Base-by-base conservation (phyloP, 2,888 invertebrate genomes). In the Sphaeridia pumilis region DNA sequence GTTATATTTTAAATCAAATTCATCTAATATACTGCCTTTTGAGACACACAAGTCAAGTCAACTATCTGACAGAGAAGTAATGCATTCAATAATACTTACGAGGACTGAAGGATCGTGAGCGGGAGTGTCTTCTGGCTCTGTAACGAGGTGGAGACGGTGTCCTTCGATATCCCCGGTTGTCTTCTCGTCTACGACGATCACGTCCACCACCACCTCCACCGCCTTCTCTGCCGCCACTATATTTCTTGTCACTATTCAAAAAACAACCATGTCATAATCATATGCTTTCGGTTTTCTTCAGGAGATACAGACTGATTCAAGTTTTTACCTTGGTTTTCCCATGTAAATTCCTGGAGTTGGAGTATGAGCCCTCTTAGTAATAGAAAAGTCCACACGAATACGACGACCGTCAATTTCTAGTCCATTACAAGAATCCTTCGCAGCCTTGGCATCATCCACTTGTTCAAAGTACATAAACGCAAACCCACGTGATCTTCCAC, bases 301-400 rank as follows among this genome's bases (percentile, higher is more conserved):
- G n/a, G n/a, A n/a, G n/a, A n/a, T n/a, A n/a, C 34, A 31, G 34
- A 31, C 7, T 31, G 12, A 12, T 7, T 31, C 34, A 12, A 31
- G 34, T 43, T 74, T 80, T 76, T 70, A 82, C 81, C 90, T 88
- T 1, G 90, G 87, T 72, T 86, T 87, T 46, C 95, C 95, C 84
- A 93, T 89, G 69, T 95, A 95, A 65, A 94, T 85, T 53, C 95
- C 95, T 4, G 95, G 95, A 4, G 95, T 95, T 12, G 95, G 95
- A 1, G 94, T 93, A 70, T 95, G 95, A 10, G 95, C 89, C 54
- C 94, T 78, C 72, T 90, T 84, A 41, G 95, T 95, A 67, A 95
- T 92, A 4, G 94, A 94, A 73, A 80, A 95, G 73, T 94, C 95
- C 10, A 95, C 93, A 63, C 95, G 78, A 66, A 95, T 93, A 66